Base-by-base conservation (phyloP, 1,140 invertebrate species). In the Plutomurus gul region DNA sequence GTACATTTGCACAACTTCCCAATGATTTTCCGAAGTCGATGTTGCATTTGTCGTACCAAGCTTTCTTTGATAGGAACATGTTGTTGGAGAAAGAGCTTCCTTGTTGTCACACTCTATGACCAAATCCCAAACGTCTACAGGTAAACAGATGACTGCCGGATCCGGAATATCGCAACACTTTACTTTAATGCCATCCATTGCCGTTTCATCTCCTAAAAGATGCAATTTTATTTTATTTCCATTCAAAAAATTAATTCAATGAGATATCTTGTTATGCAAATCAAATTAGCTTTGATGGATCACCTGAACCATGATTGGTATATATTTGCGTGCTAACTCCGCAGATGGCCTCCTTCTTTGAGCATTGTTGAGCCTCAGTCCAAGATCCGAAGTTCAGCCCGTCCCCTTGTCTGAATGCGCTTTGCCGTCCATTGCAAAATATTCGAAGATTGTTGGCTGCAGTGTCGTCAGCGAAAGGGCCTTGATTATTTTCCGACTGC, bases 61-160 rank as follows among this genome's bases (percentile, higher is more conserved):
- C 40, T 82, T 82, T n/a, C 76, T 25, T 39, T 77, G n/a, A 51
- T 82, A 82, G 7, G 40, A 27, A 33, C 81, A 82, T 7, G 33
- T 80, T 16, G 81, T 82, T 10, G 56, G 56, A 16, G 47, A 43
- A 3, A 49, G 6, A 22, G 81, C 78, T 70, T 82, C 75, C 30
- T 39, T 40, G 65, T 82, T 82, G 76, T 82, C 78, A 70, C 81
- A 82, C 71, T 82, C 81, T n/a, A 82, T 76, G 5, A 82, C 5
- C 3, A 82, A 36, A 30, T 82, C 81, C 78, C 78, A 82, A 13
- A n/a, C 33, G 51, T 82, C 81, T 36, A 33, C 27, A n/a, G 81
- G 81, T 4, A 39, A 16, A 36, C 81, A 82, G 13, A 18, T 73
- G 22, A 27, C 70, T 3, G 78, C 75, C 22, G 81, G 81, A 33